A percentile compares a stretch with the other conserved stretches of the same genome.
These are phyloP conservation scores for Tetrao urogallus DNA, from an alignment of 2,113 vertebrate genomes.

Conservation along the genomic window DNA sequence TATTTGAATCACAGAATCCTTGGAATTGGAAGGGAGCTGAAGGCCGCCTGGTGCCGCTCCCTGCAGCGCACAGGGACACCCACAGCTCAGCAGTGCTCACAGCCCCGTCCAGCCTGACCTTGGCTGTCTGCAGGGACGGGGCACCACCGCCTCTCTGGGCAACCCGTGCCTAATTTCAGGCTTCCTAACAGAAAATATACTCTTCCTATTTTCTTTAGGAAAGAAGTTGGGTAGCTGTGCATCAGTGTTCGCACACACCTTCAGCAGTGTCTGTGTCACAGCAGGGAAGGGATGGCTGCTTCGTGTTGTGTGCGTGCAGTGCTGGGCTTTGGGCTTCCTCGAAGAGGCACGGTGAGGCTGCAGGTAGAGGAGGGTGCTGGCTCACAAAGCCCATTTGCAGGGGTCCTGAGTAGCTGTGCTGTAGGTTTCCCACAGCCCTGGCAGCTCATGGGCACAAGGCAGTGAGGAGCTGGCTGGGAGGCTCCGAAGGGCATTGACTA, in stretches of 20 bases:
- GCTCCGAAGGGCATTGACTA: not conserved
- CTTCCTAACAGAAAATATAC: not conserved
- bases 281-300: not conserved
- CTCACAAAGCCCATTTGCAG: not conserved
- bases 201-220: not conserved
- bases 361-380: not conserved
- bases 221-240: not conserved
- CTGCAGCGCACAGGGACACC: no score
- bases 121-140: no score
- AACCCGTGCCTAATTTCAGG: not conserved
- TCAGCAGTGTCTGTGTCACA: not conserved
- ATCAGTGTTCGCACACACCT: not conserved
- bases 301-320: fast-evolving
- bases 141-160: no score
- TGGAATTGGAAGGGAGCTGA: no score
- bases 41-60: no score
- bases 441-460: not conserved
- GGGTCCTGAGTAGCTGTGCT: not conserved
- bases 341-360: not conserved
- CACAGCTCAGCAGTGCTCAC: no score
- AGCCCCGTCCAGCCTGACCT: no score
- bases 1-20: no score
- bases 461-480: not conserved
- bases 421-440: not conserved
- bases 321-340: not conserved